Base-by-base conservation (phyloP, 1,140 invertebrate species). In the Heliconius hewitsoni region DNA sequence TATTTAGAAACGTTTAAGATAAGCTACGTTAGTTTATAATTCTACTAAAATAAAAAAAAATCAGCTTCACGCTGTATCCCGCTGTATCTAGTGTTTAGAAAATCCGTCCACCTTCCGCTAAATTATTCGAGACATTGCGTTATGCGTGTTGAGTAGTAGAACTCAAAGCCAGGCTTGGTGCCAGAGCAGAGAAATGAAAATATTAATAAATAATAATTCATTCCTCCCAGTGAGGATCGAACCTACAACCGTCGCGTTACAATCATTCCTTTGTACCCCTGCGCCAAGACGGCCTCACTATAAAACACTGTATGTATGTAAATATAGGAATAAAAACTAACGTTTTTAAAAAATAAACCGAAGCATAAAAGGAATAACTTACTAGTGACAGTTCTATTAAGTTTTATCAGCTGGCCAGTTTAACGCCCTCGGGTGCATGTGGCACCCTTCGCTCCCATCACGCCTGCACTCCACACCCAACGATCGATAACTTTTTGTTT, bases 331-430 rank as follows among this genome's bases (percentile, higher is more conserved):
- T 37, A 37, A 66, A 66, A 30, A 66, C 23, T 30, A 66, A 74
- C 27, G 50, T 74, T 74, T 57, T 34, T 1, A 66, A 30, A 66
- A 66, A 66, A 66, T 66, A 66, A 66, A 30, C 23, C 27, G 8
- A 27, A n/a, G 27, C 30, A 9, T 66, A 66, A 66, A 27, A 66
- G 13, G 60, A 72, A 72, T 72, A 39, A 39, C 9, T 72, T 72
- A 72, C 37, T 19, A 72, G 30, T 72, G 71, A 72, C 71, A 72
- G 27, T 55, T 60, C 72, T 57, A 77, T 77, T 77, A 81, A 81
- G 73, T 76, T 77, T 81, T 81, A 77, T 81, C 79, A 81, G 79
- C 76, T 77, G 79, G 72, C 66, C 72, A 27, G 71, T 66, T 42
- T 55, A 73, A 81, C 74, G 76, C 79, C 79, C 79, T 73, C 60